A percentile compares a stretch with the other conserved stretches of the same genome.
Conservation (phyloP, 2,113 vertebrate species). For the Cochlearius cochlearius region DNA sequence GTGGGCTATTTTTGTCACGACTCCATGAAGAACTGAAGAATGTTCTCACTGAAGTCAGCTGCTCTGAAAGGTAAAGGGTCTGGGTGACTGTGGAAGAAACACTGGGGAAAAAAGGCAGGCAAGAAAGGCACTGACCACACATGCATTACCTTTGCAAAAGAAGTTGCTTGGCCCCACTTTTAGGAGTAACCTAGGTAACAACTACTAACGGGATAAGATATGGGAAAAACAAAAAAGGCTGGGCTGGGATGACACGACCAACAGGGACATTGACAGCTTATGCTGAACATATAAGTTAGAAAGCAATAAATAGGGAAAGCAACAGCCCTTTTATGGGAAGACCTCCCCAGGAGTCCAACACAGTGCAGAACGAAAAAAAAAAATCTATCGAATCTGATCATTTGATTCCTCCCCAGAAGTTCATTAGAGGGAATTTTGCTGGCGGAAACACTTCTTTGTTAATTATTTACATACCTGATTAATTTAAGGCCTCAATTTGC, state of each 20-base stretch:
- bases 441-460: not conserved
- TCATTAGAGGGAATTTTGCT: not conserved
- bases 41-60: accelerated
- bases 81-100: not conserved
- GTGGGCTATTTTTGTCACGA: not conserved
- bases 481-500: not conserved
- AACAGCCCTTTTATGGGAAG: not conserved
- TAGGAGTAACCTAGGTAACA: not conserved
- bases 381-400: not conserved
- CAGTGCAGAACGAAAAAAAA: not conserved
- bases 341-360: not conserved
- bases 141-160: not conserved
- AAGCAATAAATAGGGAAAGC: not conserved
- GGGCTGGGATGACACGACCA: not conserved
- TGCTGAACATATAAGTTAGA: not conserved
- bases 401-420: not conserved
- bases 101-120: not conserved
- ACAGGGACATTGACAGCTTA: not conserved
- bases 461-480: not conserved
- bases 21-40: not conserved
- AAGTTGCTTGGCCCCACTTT: not conserved
- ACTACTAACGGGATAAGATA: not conserved
- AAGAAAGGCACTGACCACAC: not conserved
- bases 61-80: not conserved
- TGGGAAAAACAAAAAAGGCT: not conserved